phyloP scores from a whole-genome alignment of 2,888 invertebrate species.

The Exocentrus adspersus region DNA sequence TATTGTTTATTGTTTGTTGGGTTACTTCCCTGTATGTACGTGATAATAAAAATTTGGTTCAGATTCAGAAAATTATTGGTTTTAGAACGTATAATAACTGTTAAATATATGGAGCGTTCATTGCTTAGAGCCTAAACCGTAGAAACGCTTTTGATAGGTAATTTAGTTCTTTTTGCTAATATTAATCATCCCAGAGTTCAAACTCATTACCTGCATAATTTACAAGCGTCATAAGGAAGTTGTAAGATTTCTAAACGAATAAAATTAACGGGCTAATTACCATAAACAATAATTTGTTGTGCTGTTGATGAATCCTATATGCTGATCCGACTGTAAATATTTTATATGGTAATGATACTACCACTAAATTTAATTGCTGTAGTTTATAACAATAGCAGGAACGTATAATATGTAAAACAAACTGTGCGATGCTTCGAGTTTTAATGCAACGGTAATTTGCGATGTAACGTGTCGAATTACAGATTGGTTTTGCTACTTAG shows the following conservation, averaged over 20 bases:
- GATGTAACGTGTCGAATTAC: too few species aligned
- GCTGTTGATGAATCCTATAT: slow-evolving; percentile 4
- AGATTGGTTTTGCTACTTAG: too few species aligned
- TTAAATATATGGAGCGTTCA: background rate
- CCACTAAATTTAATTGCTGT: slow-evolving; percentile 5
- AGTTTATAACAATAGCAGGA: background rate
- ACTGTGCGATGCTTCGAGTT: too few species aligned
- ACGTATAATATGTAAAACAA: too few species aligned
- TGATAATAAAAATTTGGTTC: too few species aligned
- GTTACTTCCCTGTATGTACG: slow-evolving; percentile 26
- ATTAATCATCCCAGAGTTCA: slow-evolving; percentile 21
- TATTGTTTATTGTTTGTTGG: slow-evolving; percentile 30
- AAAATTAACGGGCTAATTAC: slow-evolving; percentile 21
- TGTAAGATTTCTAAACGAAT: slow-evolving; percentile 18
- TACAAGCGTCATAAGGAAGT: slow-evolving; percentile 20
- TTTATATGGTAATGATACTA: slow-evolving; percentile 13
- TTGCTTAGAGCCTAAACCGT: background rate
- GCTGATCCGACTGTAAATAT: slow-evolving; percentile 13
- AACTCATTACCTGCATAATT: slow-evolving; percentile 24
- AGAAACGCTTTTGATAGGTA: slow-evolving; percentile 14
- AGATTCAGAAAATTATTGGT: too few species aligned
- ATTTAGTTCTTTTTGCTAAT: slow-evolving; percentile 19
- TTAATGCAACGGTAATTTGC: too few species aligned
- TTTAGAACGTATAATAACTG: too few species aligned
- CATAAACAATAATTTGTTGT: slow-evolving; percentile 21